Percentiles rank a stretch among this genome's conserved stretches.
These are phyloP conservation scores for Takifugu rubripes DNA, from an alignment of 2,797 vertebrate species.

Conservation along the genomic window DNA sequence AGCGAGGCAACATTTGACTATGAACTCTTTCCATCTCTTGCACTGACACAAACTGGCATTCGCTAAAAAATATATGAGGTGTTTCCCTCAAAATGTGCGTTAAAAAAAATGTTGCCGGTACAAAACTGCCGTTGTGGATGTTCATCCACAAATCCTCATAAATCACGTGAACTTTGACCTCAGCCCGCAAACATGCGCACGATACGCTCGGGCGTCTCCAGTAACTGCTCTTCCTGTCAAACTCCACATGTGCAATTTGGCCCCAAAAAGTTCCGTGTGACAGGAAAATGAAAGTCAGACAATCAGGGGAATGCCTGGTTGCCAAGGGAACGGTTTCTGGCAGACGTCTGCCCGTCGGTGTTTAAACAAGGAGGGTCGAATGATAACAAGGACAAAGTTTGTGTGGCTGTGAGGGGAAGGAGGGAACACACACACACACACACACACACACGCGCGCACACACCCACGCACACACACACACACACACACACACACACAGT, in stretches of 20 bases:
- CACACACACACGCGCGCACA: too few species aligned
- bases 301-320: slow-evolving; percentile 35
- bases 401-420: slow-evolving; percentile 2
- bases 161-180: neutral
- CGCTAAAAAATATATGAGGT: slow-evolving; percentile 45
- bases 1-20: slow-evolving; percentile 54
- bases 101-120: slow-evolving; percentile 6
- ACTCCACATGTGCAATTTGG: slow-evolving; percentile 25
- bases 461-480: neutral
- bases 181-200: slow-evolving; percentile 1
- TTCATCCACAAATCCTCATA: neutral
- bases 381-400: slow-evolving; percentile 47
- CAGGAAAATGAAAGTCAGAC: slow-evolving; percentile 16
- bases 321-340: slow-evolving; percentile 44
- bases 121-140: slow-evolving; percentile 31
- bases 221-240: slow-evolving; percentile 8
- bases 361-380: slow-evolving; percentile 19
- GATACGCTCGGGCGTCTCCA: slow-evolving; percentile 1
- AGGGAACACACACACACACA: slow-evolving; percentile 22
- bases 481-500: neutral
- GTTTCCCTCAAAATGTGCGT: slow-evolving; percentile 19
- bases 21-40: slow-evolving; percentile 53
- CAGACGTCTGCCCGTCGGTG: slow-evolving; percentile 24
- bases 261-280: slow-evolving; percentile 25
- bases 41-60: slow-evolving; percentile 46